phyloP scores from a whole-genome alignment of 23 tunicate species.

The Botrylloides violaceus region DNA sequence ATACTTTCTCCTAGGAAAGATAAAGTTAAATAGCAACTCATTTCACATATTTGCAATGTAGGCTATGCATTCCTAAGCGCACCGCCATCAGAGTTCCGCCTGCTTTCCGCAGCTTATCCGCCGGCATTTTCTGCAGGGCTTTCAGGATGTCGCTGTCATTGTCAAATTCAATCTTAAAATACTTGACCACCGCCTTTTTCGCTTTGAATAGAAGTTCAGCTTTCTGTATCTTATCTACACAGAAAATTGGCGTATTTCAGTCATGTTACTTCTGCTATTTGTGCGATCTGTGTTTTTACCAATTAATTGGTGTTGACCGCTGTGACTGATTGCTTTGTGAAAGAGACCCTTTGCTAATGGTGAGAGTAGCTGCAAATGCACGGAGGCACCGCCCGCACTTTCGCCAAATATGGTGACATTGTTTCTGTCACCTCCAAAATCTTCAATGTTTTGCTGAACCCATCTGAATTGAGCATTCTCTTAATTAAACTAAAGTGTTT shows the following conservation, averaged over 20 bases:
- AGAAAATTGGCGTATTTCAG: background rate
- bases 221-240: conserved; percentile 11
- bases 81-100: background rate
- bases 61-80: too few relatives aligned
- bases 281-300: background rate
- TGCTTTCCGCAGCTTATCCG: conserved; percentile 22
- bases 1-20: too few relatives aligned
- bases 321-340: conserved; percentile 42
- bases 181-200: conserved; percentile 1
- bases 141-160: conserved; percentile 3
- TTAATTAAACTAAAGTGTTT: too few relatives aligned
- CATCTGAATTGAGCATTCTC: too few relatives aligned
- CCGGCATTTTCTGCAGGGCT: conserved; percentile 24
- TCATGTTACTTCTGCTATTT: background rate
- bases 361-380: conserved; percentile 30
- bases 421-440: conserved; percentile 33
- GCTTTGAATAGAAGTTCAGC: conserved; percentile 6
- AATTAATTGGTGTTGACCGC: conserved; percentile 14
- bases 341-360: conserved; percentile 29
- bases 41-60: too few relatives aligned
- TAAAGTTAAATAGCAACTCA: too few relatives aligned
- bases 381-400: conserved; percentile 46
- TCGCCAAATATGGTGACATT: conserved; percentile 44
- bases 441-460: conserved; percentile 29
- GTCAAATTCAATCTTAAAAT: conserved; percentile 13